A percentile compares a stretch with the other conserved stretches of the same genome.
These are phyloP conservation scores for Hemichromis elongatus DNA, from an alignment of 2,113 vertebrate species.

Conservation along the genomic window DNA sequence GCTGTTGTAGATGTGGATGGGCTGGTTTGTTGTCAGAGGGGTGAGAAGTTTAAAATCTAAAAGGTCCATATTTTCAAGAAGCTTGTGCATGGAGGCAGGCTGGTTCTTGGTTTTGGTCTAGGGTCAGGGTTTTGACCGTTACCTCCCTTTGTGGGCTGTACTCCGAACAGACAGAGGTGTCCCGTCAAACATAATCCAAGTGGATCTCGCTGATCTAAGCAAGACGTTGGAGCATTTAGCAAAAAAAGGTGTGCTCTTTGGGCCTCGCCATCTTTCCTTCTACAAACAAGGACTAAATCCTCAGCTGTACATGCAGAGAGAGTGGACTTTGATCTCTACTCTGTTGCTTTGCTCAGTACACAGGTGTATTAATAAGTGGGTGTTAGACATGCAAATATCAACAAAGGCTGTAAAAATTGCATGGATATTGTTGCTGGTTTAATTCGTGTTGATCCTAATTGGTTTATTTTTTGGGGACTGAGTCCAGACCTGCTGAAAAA, in stretches of 20 bases:
- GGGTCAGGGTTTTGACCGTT: background rate
- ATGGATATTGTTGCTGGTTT: background rate
- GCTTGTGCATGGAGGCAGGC: background rate
- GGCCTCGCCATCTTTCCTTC: conserved; percentile 58
- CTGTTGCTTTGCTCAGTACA: background rate
- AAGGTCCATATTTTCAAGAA: conserved; percentile 61
- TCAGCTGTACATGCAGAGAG: conserved; percentile 58
- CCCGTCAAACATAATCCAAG: conserved; percentile 68
- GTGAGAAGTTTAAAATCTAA: background rate
- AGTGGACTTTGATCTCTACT: conserved; percentile 30
- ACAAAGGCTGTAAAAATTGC: background rate
- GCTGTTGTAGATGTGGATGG: background rate
- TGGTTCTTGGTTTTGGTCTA: background rate
- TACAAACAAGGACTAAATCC: conserved; percentile 67
- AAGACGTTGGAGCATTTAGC: conserved; percentile 79
- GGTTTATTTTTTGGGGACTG: background rate
- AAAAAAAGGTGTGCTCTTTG: conserved; percentile 65
- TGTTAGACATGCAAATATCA: background rate
- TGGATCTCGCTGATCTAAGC: conserved; percentile 71
- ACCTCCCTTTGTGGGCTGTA: conserved; percentile 33
- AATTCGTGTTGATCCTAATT: background rate
- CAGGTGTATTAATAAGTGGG: conserved; percentile 12
- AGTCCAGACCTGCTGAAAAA: background rate
- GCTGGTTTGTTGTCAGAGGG: background rate
- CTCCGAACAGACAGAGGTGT: conserved; percentile 19